phyloP scores from a whole-genome alignment of 2,797 vertebrate species.

The Myotis pilosus region DNA sequence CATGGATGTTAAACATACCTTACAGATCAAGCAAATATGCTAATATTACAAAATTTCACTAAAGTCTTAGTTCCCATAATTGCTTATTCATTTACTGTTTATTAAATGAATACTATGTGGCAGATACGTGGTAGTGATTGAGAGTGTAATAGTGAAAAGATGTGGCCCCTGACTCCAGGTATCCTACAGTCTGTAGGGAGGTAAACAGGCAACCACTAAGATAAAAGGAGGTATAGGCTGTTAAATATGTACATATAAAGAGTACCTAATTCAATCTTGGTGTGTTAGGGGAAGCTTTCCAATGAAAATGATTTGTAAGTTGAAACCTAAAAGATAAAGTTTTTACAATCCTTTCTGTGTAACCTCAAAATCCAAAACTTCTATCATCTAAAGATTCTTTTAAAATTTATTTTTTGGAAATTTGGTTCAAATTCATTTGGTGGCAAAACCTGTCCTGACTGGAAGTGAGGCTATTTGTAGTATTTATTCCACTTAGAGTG shows the following conservation, averaged over 20 bases:
- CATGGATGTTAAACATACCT: not conserved
- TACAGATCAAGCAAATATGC: slow-evolving; percentile 44
- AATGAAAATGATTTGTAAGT: not conserved
- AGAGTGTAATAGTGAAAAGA: not conserved
- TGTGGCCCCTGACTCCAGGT: not conserved
- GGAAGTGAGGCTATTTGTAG: not conserved
- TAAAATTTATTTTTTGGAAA: not conserved
- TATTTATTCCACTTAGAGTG: not conserved
- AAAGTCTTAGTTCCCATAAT: not conserved
- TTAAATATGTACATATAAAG: not conserved
- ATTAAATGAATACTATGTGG: not conserved
- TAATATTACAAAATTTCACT: not conserved
- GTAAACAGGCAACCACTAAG: not conserved
- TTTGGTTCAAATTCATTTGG: slow-evolving; percentile 31
- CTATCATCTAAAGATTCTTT: not conserved
- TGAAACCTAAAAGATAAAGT: slow-evolving; percentile 17
- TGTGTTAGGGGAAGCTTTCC: not conserved
- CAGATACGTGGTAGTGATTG: slow-evolving; percentile 32
- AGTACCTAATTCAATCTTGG: not conserved
- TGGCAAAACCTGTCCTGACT: not conserved
- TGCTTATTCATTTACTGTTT: slow-evolving; percentile 15
- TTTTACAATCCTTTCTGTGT: not conserved
- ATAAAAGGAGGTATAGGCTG: not conserved
- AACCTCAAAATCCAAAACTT: slow-evolving; percentile 21
- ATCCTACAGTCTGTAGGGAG: not conserved